Base-by-base conservation (phyloP, 1,140 invertebrate genomes). In the Saxidomus purpurata region DNA sequence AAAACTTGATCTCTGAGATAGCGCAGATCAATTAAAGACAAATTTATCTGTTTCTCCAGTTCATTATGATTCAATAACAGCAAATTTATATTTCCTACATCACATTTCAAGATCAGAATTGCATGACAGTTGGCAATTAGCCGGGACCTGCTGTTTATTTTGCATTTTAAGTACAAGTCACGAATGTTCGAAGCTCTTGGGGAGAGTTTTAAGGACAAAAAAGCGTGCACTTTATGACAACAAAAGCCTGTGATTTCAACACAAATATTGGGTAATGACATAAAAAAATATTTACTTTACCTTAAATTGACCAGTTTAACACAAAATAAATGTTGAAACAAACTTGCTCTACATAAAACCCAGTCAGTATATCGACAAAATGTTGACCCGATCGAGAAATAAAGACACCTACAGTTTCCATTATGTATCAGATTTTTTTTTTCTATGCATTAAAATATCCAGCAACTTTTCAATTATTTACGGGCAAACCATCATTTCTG, bases 21-120 rank as follows among this genome's bases (percentile, higher is more conserved):
- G 38, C 38, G 38, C 31, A 38, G 67, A 71, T 38, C 67, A 71
- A 43, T 71, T 71, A 40, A 71, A 71, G 67, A 71, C 67, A 71
- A 71, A 2, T 17, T 40, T n/a, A 22, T 71, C 67, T 71, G 34
- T 71, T 71, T 40, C 19, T 63, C 19, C 11, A 63, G 8, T 22
- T 25, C n/a, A n/a, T 28, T 63, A 63, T 63, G 8, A 28, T 63
- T 63, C n/a, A 63, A 28, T 28, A 63, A 25, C n/a, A 8, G 59
- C 59, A 19, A 55, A 55, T 55, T 63, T 63, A 28, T 63, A 63
- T 63, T 63, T 63, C 25, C 59, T 55, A n/a, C 25, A 6, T 63
- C 19, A n/a, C 22, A 63, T 8, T 63, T 63, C 22, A 25, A 63
- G 19, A 63, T 28, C 4, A 8, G 8, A 63, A 28, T 63, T 28